Evolutionary conservation across 2,888 invertebrate species (phyloP).

Genomic region (Agriotes lineatus): DNA sequence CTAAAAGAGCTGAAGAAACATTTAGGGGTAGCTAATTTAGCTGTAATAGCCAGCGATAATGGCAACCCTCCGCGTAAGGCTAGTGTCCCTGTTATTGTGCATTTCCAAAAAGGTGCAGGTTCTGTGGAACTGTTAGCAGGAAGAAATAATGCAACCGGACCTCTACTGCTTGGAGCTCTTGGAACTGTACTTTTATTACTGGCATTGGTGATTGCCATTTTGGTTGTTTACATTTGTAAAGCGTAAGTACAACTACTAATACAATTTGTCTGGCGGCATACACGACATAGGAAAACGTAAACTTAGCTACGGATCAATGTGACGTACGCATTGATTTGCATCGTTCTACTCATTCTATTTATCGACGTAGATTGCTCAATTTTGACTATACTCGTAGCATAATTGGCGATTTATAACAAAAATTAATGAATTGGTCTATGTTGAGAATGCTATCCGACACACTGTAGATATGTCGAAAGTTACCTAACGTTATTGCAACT

Average conservation of each 20-base stretch:
- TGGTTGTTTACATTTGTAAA: slow-evolving; percentile 84
- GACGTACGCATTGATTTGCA: no score
- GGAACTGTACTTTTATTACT: slow-evolving; percentile 81
- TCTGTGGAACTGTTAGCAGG: slow-evolving; percentile 53
- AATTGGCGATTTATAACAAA: no score
- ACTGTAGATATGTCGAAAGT: no score
- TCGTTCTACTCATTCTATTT: no score
- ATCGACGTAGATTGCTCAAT: no score
- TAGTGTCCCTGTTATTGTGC: slow-evolving; percentile 77
- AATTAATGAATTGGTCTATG: no score
- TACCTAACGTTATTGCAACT: no score
- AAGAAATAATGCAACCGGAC: slow-evolving; percentile 57
- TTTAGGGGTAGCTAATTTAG: slow-evolving; percentile 45
- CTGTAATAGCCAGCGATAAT: slow-evolving; percentile 85
- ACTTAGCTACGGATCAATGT: no score
- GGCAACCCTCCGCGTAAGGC: slow-evolving; percentile 86
- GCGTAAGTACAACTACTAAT: slow-evolving; percentile 72
- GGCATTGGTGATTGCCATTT: slow-evolving; percentile 79
- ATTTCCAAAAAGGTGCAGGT: slow-evolving; percentile 68
- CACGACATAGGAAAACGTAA: no score
- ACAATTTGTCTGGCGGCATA: no score
- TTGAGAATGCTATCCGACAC: no score
- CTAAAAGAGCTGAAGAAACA: slow-evolving; percentile 63
- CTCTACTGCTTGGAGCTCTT: slow-evolving; percentile 71
- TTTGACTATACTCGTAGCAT: no score